Evolutionary conservation across 2,113 vertebrate genomes (phyloP), one percentile per base, ranked within the genome.

Genomic region (Jaculus jaculus): DNA sequence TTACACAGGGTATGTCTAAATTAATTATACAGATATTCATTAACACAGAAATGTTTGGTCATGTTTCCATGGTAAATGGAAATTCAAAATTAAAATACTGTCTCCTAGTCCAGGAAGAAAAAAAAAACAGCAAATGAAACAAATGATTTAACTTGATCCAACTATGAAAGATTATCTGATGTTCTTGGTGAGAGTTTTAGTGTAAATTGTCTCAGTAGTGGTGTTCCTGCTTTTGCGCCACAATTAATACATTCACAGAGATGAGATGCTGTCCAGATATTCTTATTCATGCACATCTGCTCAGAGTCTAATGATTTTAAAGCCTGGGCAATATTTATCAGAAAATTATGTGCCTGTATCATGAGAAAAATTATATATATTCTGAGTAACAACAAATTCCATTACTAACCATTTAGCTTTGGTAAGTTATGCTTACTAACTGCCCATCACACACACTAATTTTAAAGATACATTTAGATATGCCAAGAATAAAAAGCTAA

Each of bases 21-120:
- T 96, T 96, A 97, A 96, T 97, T 97, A 97, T 95, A 97, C 80
- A 95, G 92, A 96, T 93, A 97, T 95, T 96, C 95, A 97, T 96
- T 97, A 97, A 96, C 88, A 95, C 87, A 97, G 94, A 96, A 96
- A 95, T 95, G 96, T 97, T 97, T 97, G 75, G 87, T 96, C 96
- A 97, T 97, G 93, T 96, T 97, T 97, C 96, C 95, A 97, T 96
- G 95, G 95, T 96, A 96, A 97, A 95, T 96, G 94, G 96, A 97
- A 97, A 97, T 96, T 93, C 94, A 97, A 97, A 97, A 96, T 96
- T 95, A 96, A 97, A 97, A 96, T 94, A 97, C 92, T 96, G 88
- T 96, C 79, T 96, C 95, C 95, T 96, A 97, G 95, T 96, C 96
- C 95, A 96, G 96, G 85, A 96, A 96, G 95, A 95, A 97, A 95